phyloP scores from a whole-genome alignment of 64 coral and sea anemone species.

The Dendronephthya gigantea region DNA sequence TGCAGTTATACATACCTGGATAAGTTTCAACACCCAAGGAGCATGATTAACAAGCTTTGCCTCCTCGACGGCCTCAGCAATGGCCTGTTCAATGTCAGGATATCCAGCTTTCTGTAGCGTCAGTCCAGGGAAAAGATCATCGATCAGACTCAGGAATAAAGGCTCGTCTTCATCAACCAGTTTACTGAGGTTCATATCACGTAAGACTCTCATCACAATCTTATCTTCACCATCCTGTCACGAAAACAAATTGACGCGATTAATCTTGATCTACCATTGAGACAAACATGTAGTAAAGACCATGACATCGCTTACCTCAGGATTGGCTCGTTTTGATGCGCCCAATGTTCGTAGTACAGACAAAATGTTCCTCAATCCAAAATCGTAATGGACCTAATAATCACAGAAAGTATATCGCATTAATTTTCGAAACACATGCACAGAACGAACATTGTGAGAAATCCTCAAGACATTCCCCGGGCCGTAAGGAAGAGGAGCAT shows the following conservation, averaged over 20 bases:
- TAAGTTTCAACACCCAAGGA: conserved; percentile 86
- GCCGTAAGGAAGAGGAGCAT: no score
- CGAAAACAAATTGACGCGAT: neutral
- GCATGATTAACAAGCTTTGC: conserved; percentile 98
- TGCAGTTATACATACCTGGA: conserved; percentile 87
- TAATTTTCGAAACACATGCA: neutral
- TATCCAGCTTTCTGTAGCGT: conserved; percentile 95
- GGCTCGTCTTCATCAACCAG: conserved; percentile 97
- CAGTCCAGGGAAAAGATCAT: conserved; percentile 94
- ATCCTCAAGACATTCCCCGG: no score
- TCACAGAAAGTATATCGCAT: neutral
- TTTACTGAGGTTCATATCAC: conserved; percentile 99
- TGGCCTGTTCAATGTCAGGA: conserved; percentile 96
- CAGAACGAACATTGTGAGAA: no score
- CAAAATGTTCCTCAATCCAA: conserved; percentile 84
- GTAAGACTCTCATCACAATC: conserved; percentile 94
- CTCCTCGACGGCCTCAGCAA: conserved; percentile 79
- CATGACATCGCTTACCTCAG: conserved; percentile 62
- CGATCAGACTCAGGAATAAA: conserved; percentile 89
- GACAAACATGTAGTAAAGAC: no score
- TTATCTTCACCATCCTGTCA: conserved; percentile 75
- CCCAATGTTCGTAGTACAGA: conserved; percentile 65
- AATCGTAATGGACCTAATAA: conserved; percentile 78
- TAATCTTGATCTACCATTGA: neutral
- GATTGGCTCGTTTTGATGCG: conserved; percentile 64